Evolutionary conservation across 2,797 vertebrate species (phyloP), one percentile per base, ranked within the genome.

Genomic region (Eptatretus atami): DNA sequence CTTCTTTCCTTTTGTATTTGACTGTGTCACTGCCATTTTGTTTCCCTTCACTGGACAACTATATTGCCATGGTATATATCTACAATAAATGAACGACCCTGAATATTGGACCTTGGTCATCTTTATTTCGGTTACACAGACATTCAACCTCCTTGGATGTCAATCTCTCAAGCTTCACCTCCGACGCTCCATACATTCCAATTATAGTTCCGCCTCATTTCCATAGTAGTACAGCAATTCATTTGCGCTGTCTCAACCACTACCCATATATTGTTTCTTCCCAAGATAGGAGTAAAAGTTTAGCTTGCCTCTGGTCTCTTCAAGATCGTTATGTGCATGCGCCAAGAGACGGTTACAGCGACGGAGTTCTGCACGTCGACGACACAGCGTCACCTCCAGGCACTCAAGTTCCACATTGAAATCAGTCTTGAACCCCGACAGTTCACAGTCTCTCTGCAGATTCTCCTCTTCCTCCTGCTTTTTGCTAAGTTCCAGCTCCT

Each of bases 371-470:
- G 76, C 77, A 64, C 77, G 70, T 19, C 84, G 78, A 65, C 77
- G 83, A 66, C 78, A 66, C 2, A 94, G 79, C 1, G 86, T 92
- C 68, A 75, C 75, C 72, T 92, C 84, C 63, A 84, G 64, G 70
- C 82, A 85, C 54, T 75, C 73, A 53, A 83, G 75, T 74, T 94
- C 84, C 19, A 75, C 75, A 60, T 71, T 68, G 25, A 78, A 67
- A 63, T 73, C 73, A 6, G 73, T 74, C 1, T 77, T 44, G 31
- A 44, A 44, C 31, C 31, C 6, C 31, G 31, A 44, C 6, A 8
- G 4, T 44, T 44, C 31, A 3, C 31, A 5, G 31, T 44, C 31
- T 5, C 31, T 44, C 31, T 44, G 31, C 31, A 2, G 9, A 15
- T 61, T 2, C 10, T 61, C 9, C 57, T 61, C 15, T 24, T 61